Evolutionary conservation across 2,797 vertebrate genomes (phyloP), one percentile per base, ranked within the genome.

Genomic region (Thripadectes ignobilis): DNA sequence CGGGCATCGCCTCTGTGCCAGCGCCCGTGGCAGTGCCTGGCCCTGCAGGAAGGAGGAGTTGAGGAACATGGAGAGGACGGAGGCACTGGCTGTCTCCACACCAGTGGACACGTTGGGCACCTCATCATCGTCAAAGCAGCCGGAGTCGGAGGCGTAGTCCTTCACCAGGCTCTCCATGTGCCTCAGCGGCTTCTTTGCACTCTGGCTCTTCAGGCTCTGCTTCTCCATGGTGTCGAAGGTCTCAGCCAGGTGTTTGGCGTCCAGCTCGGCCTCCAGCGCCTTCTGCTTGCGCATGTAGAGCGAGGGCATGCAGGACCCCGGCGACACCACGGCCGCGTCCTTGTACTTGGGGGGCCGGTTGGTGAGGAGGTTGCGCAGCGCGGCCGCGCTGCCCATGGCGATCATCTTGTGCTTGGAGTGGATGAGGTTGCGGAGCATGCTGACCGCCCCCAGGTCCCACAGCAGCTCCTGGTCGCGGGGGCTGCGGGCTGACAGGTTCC

Each of bases 341-440:
- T 99, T 99, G 97, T 99, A 99, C 89, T 99, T 99, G 62, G 98
- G 97, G 1, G 99, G 99, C 27, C 99, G 98, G 96, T 99, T 99
- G 75, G 99, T 98, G 81, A 99, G 98, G 65, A 99, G 98, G 98
- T 99, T 99, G 85, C 99, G 98, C 63, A 99, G 97, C 11, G 99
- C 99, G 1, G 99, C 99, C 0, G 99, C 99, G 8, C 99, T 99
- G 84, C 99, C 99, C 99, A 99, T 99, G 89, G 99, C 99, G 6
- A 99, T 99, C 99, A 99, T 99, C 97, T 99, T 99, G 98, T 99
- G 99, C 97, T 99, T 99, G 85, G 99, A 99, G 96, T 99, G 99
- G 95, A 99, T 99, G 38, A 99, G 99, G 98, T 99, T 99, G 14
- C 99, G 98, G 58, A 99, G 98, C 99, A 99, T 99, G 97, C 99